These are phyloP conservation scores for Drosophila gaucha DNA, from an alignment of 2,888 invertebrate species.

Conservation along the genomic window DNA sequence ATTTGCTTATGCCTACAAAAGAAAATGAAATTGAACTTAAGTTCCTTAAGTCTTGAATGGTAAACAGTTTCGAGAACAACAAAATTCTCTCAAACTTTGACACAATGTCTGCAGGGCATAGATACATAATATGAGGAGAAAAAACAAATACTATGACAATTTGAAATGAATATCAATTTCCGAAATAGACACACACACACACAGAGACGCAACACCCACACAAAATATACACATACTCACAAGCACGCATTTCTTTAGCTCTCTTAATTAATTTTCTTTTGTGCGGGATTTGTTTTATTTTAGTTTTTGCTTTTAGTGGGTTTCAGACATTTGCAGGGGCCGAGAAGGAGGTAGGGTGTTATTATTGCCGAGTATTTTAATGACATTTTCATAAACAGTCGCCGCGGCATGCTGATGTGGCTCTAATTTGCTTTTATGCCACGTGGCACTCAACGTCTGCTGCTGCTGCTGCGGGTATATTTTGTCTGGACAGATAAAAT, in stretches of 20 bases:
- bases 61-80: neutral
- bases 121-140: neutral
- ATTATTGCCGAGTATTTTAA: constrained; percentile 62
- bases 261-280: constrained; percentile 60
- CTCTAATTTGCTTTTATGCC: constrained; percentile 65
- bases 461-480: constrained; percentile 19
- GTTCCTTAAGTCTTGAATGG: neutral
- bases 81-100: neutral
- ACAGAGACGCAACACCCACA: constrained; percentile 9
- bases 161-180: constrained; percentile 61
- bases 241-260: neutral
- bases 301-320: constrained; percentile 33
- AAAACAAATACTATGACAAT: constrained; percentile 26
- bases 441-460: constrained; percentile 51
- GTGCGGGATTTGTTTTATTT: constrained; percentile 21
- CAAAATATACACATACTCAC: constrained; percentile 5
- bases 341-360: constrained; percentile 17
- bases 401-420: constrained; percentile 48
- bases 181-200: constrained; percentile 1
- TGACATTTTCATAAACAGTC: constrained; percentile 72
- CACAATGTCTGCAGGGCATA: neutral
- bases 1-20: neutral
- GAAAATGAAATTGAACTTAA: neutral
- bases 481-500: constrained; percentile 61
- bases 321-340: neutral